Evolutionary conservation across 2,888 invertebrate genomes (phyloP).

Genomic region (Mellilla xanthometata): DNA sequence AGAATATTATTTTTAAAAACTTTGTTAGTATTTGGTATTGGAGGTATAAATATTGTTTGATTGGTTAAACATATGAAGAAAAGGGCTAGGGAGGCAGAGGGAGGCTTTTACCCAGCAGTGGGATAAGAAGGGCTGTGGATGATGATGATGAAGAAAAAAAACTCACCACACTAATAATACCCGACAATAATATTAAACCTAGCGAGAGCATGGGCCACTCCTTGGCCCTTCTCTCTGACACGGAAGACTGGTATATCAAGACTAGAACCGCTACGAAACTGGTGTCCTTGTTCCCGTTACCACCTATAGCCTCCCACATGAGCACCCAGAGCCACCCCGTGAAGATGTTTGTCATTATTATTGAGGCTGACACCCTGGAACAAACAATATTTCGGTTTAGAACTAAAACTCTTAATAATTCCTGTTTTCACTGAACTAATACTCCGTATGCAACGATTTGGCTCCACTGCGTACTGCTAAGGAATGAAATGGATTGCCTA

Average conservation of each 20-base stretch:
- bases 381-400: not conserved
- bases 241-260: conserved; percentile 82
- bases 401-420: no score
- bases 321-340: conserved; percentile 83
- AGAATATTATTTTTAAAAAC: no score
- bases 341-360: conserved; percentile 79
- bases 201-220: conserved; percentile 83
- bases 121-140: no score
- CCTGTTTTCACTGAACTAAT: no score
- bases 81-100: no score
- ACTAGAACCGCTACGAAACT: conserved; percentile 83
- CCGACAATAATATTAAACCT: conserved; percentile 79
- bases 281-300: conserved; percentile 63
- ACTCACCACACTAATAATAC: conserved; percentile 85
- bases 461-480: no score
- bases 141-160: not conserved
- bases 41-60: no score
- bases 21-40: no score
- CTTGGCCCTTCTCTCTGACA: conserved; percentile 67
- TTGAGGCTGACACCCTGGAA: conserved; percentile 84
- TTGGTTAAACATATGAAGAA: no score
- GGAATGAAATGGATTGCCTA: no score
- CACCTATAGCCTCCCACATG: conserved; percentile 77
- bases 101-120: no score
- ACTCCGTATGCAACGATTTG: no score